Evolutionary conservation across 2,113 vertebrate genomes (phyloP).

Genomic region (Chroicocephalus ridibundus): DNA sequence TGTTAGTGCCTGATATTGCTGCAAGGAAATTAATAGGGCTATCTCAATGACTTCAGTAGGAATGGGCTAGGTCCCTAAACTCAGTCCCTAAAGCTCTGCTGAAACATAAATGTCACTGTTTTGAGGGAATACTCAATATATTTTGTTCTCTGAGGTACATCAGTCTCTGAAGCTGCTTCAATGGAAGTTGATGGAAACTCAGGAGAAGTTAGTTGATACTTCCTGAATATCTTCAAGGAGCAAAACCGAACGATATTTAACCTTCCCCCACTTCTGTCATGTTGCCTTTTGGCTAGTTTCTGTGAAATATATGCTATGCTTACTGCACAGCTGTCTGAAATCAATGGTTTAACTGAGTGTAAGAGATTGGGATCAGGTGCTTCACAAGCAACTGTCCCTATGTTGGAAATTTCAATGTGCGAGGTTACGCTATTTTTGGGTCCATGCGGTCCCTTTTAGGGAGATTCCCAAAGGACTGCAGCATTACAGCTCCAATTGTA

Average conservation of each 20-base stretch:
- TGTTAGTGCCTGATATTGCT: neutral
- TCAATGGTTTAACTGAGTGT: neutral
- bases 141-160: neutral
- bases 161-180: neutral
- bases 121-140: constrained; percentile 13
- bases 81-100: neutral
- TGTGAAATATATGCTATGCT: neutral
- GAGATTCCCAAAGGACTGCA: neutral
- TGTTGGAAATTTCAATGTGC: neutral
- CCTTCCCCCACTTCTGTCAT: neutral
- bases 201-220: neutral
- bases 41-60: neutral
- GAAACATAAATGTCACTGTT: constrained; percentile 11
- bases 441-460: neutral
- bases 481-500: neutral
- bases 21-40: neutral
- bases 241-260: neutral
- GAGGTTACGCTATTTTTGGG: neutral
- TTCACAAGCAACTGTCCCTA: neutral
- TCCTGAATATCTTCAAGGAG: neutral
- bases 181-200: neutral
- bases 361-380: neutral
- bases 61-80: neutral
- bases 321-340: neutral
- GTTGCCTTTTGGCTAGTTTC: neutral